phyloP scores from a whole-genome alignment of 2,797 vertebrate species.

The Lepus oiostolus region DNA sequence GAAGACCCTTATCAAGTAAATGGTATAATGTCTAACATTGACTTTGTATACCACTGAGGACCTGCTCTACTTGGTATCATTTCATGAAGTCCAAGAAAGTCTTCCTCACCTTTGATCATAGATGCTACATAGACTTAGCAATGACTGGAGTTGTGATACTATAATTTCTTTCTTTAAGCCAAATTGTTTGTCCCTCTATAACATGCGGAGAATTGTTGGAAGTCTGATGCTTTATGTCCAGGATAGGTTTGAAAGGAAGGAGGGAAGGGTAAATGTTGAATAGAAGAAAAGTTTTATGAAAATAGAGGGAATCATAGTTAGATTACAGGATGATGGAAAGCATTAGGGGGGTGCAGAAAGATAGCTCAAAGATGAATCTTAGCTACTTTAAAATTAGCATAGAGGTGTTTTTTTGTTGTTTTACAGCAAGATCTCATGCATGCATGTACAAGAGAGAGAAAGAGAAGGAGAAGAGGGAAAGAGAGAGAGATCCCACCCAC shows the following conservation, averaged over 20 bases:
- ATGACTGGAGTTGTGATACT: background rate
- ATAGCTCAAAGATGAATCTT: background rate
- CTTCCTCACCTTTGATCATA: background rate
- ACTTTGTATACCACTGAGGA: background rate
- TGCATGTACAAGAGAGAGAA: too few species aligned
- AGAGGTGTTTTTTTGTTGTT: background rate
- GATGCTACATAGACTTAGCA: background rate
- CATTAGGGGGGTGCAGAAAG: background rate
- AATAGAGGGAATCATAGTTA: background rate
- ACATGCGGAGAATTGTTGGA: background rate
- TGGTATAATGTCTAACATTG: background rate
- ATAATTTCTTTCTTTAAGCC: background rate
- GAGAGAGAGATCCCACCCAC: too few species aligned
- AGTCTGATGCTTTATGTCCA: background rate
- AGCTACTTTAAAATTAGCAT: background rate
- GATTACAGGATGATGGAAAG: background rate
- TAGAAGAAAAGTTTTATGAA: background rate
- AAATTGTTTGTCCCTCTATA: background rate
- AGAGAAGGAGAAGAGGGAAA: too few species aligned
- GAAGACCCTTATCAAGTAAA: background rate
- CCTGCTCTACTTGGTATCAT: background rate
- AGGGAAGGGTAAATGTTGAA: background rate
- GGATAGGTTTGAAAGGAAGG: background rate
- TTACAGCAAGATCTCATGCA: too few species aligned
- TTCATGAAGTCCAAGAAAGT: slow-evolving; percentile 13